Conservation (phyloP, 2,797 vertebrate genomes). For the Picus viridis region DNA sequence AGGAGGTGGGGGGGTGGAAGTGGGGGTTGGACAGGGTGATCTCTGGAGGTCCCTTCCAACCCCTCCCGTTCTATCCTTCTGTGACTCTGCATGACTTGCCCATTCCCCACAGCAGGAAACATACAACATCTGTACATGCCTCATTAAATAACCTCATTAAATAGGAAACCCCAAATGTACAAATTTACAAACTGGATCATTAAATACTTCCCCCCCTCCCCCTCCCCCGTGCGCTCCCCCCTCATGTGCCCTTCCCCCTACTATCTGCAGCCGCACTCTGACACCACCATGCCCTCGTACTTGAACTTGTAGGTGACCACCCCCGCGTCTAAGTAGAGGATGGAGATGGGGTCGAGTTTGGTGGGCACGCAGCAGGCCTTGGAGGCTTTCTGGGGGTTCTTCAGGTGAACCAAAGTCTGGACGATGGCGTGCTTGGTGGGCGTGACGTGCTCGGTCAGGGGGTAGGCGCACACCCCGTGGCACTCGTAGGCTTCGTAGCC, state of each 20-base stretch:
- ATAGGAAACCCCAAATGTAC: slow-evolving; percentile 84
- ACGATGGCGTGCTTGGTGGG: slow-evolving; percentile 98
- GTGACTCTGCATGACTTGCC: neutral
- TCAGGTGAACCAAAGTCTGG: slow-evolving; percentile 92
- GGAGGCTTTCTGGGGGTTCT: slow-evolving; percentile 91
- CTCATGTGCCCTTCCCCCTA: neutral
- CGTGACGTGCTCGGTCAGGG: slow-evolving; percentile 92
- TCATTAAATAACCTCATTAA: slow-evolving; percentile 84
- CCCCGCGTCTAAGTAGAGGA: slow-evolving; percentile 95
- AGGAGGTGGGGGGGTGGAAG: too few species aligned
- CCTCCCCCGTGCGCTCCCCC: neutral
- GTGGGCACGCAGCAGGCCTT: slow-evolving; percentile 96
- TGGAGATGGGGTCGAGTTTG: slow-evolving; percentile 95
- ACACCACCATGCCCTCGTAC: slow-evolving; percentile 97
- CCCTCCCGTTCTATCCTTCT: too few species aligned
- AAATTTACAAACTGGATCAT: slow-evolving; percentile 81
- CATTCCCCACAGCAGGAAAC: slow-evolving; percentile 53
- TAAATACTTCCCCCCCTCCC: slow-evolving; percentile 57
- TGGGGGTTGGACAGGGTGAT: too few species aligned
- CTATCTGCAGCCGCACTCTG: slow-evolving; percentile 99
- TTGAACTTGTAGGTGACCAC: slow-evolving; percentile 99
- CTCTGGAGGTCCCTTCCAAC: too few species aligned
- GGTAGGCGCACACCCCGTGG: slow-evolving; percentile 89
- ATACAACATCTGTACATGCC: slow-evolving; percentile 77
- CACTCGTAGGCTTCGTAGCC: slow-evolving; percentile 97